phyloP scores from a whole-genome alignment of 2,888 invertebrate genomes.

The Agonum fuliginosum region DNA sequence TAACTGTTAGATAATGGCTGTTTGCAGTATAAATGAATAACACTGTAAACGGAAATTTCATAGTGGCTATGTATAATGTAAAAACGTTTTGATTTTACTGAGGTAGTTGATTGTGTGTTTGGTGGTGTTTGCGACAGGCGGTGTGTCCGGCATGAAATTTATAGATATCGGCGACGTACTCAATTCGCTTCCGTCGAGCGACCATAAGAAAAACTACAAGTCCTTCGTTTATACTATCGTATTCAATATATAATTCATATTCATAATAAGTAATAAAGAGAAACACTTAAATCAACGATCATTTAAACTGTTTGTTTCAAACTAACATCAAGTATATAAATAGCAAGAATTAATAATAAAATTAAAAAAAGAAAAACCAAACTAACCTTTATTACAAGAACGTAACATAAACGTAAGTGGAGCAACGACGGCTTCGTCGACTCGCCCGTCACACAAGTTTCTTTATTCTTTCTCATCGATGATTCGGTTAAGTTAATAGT shows the following conservation, averaged over 20 bases:
- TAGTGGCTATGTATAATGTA: constrained; percentile 57
- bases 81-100: constrained; percentile 57
- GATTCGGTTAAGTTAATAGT: constrained; percentile 15
- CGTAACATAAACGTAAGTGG: constrained; percentile 53
- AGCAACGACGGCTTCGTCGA: constrained; percentile 8
- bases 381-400: constrained; percentile 54
- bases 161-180: constrained; percentile 57
- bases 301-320: constrained; percentile 53
- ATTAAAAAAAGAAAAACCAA: constrained; percentile 41
- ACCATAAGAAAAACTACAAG: constrained; percentile 35
- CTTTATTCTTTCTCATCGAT: background rate
- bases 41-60: constrained; percentile 58
- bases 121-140: constrained; percentile 49
- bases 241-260: constrained; percentile 14
- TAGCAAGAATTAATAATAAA: constrained; percentile 39
- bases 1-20: constrained; percentile 41
- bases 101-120: constrained; percentile 58
- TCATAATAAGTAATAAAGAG: constrained; percentile 17
- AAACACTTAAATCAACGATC: constrained; percentile 55
- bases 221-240: constrained; percentile 43
- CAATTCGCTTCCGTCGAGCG: constrained; percentile 22
- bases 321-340: constrained; percentile 50
- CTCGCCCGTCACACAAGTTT: background rate
- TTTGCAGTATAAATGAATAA: constrained; percentile 49
- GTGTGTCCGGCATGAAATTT: constrained; percentile 55